Evolutionary conservation across 2,797 vertebrate genomes (phyloP).

Genomic region (Jordanella pulchra): DNA sequence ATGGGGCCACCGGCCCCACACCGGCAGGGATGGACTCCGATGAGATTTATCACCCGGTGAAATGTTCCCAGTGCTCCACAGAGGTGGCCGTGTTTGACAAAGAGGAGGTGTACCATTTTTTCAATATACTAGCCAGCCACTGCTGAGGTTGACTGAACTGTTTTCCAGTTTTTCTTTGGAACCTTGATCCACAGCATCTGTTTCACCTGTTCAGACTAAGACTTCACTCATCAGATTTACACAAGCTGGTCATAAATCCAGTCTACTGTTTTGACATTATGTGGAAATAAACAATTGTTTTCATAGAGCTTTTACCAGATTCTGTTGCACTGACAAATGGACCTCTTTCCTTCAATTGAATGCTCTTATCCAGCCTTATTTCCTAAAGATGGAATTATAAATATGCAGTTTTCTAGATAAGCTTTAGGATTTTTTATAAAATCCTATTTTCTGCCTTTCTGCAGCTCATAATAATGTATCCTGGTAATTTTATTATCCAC

Average conservation of each 20-base stretch:
- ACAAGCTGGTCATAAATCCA: not conserved
- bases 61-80: conserved; percentile 90
- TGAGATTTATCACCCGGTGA: conserved; percentile 90
- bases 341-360: no score
- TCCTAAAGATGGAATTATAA: no score
- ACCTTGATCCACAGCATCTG: not conserved
- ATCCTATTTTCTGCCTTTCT: no score
- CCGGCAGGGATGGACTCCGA: conserved; percentile 77
- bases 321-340: no score
- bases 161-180: not conserved
- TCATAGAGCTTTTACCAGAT: not conserved
- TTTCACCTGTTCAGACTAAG: not conserved
- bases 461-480: no score
- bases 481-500: not conserved
- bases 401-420: no score
- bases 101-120: conserved; percentile 96
- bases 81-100: conserved; percentile 94
- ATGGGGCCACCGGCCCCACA: conserved; percentile 35
- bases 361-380: no score
- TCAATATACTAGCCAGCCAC: conserved; percentile 94
- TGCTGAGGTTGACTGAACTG: conserved; percentile 73
- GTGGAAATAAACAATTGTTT: not conserved
- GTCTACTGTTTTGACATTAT: not conserved
- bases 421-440: no score
- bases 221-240: not conserved